Conservation (phyloP, 2,888 invertebrate genomes). For the Tortricodes alternella region DNA sequence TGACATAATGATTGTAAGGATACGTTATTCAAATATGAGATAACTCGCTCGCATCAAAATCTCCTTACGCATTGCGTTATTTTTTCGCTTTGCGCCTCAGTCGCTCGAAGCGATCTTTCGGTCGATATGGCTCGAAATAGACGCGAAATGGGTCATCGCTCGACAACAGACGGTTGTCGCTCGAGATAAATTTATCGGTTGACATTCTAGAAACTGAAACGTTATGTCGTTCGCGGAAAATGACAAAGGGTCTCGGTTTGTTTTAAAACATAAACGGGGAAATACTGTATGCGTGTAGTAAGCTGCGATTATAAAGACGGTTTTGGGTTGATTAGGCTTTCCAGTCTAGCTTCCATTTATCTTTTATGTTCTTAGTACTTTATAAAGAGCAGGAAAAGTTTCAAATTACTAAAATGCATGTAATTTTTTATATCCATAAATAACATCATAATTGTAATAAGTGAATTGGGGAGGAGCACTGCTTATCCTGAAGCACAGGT, state of each 20-base stretch:
- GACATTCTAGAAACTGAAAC: constrained; percentile 10
- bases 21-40: background rate
- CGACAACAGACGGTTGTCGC: constrained; percentile 21
- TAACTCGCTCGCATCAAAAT: background rate
- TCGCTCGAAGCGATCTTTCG: constrained; percentile 15
- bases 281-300: too few species aligned
- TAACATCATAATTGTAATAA: too few species aligned
- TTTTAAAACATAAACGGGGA: background rate
- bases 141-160: constrained; percentile 31
- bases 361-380: too few species aligned
- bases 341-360: too few species aligned
- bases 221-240: constrained; percentile 12
- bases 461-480: too few species aligned
- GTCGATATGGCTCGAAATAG: constrained; percentile 30
- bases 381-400: too few species aligned
- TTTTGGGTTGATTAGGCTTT: too few species aligned
- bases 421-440: too few species aligned
- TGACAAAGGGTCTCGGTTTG: constrained; percentile 3
- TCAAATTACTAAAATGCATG: too few species aligned
- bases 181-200: constrained; percentile 27
- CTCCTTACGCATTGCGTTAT: background rate
- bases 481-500: too few species aligned
- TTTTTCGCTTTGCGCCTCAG: constrained; percentile 22
- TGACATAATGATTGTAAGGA: too few species aligned
- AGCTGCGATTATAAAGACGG: too few species aligned